Evolutionary conservation across 2,797 vertebrate genomes (phyloP).

Genomic region (Lateolabrax maculatus): DNA sequence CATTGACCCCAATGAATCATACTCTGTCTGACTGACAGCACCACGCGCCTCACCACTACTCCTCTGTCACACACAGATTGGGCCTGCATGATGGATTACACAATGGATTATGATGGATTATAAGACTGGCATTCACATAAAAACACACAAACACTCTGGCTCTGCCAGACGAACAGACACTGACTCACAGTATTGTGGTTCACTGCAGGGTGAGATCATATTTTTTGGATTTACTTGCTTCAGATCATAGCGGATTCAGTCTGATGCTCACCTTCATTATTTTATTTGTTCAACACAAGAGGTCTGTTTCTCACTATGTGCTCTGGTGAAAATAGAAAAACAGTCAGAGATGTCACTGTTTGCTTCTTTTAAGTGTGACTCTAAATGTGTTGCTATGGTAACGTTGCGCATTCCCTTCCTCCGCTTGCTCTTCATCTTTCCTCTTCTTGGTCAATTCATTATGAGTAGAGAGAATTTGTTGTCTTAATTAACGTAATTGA

Average conservation of each 20-base stretch:
- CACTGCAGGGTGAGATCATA: constrained; percentile 37
- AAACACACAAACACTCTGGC: constrained; percentile 44
- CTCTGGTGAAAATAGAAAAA: constrained; percentile 38
- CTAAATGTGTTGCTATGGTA: constrained; percentile 68
- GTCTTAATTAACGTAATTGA: constrained; percentile 55
- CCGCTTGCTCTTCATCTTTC: constrained; percentile 34
- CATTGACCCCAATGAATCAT: constrained; percentile 64
- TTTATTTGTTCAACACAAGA: constrained; percentile 38
- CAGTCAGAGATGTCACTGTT: constrained; percentile 60
- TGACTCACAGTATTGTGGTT: constrained; percentile 21
- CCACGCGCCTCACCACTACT: constrained; percentile 43
- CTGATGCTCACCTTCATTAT: constrained; percentile 27
- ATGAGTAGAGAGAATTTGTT: constrained; percentile 25
- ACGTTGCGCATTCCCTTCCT: constrained; percentile 43
- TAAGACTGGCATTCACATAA: constrained; percentile 42
- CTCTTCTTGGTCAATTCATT: constrained; percentile 50
- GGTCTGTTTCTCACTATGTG: constrained; percentile 31
- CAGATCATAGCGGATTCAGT: constrained; percentile 26
- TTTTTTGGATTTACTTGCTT: constrained; percentile 12
- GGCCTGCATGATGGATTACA: constrained; percentile 72
- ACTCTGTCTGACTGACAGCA: constrained; percentile 59
- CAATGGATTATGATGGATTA: constrained; percentile 76
- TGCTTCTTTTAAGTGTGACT: constrained; percentile 56
- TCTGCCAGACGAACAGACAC: constrained; percentile 13
- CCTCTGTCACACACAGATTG: constrained; percentile 66